phyloP scores from a whole-genome alignment of 2,797 vertebrate species.

The Acridotheres tristis region DNA sequence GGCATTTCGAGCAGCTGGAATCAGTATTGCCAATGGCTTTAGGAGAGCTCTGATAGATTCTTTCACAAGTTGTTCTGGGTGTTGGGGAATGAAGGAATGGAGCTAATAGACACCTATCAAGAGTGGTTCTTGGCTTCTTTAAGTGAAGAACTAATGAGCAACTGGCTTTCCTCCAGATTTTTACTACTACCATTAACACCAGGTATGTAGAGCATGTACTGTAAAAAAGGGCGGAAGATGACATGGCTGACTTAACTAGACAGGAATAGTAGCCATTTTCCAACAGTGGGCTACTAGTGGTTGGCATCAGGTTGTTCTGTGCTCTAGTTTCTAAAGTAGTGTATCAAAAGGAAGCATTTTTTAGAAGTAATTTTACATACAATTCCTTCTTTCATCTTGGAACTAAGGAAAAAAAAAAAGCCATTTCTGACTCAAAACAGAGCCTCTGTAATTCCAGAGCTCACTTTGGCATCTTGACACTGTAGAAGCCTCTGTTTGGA shows the following conservation, averaged over 20 bases:
- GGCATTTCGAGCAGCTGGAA: neutral
- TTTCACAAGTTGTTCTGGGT: neutral
- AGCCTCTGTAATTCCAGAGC: neutral
- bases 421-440: neutral
- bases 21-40: neutral
- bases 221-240: neutral
- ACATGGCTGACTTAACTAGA: neutral
- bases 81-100: neutral
- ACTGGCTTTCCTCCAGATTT: neutral
- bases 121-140: neutral
- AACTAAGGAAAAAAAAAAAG: neutral
- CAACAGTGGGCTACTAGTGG: neutral
- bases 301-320: neutral
- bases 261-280: neutral
- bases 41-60: neutral
- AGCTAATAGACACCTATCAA: neutral
- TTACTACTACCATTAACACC: neutral
- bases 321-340: neutral
- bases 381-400: neutral
- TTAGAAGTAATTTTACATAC: neutral
- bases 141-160: neutral
- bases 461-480: neutral
- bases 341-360: neutral
- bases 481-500: neutral
- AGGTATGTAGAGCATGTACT: neutral